Conservation (phyloP, 2,888 invertebrate genomes). For the Prosopocoilus inquinatus region DNA sequence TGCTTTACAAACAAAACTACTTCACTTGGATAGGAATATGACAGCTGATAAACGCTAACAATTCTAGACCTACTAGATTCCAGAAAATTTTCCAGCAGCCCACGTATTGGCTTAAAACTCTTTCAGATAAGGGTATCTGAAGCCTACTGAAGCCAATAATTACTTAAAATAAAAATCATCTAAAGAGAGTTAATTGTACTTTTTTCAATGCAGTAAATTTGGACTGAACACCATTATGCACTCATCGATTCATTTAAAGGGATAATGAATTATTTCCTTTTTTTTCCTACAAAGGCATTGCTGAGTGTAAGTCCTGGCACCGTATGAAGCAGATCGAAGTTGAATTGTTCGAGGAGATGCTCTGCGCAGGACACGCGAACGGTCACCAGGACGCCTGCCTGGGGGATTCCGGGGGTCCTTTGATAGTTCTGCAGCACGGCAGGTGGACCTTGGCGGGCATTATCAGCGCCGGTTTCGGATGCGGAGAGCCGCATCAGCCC, state of each 20-base stretch:
- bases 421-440: slow-evolving; percentile 67
- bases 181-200: no score
- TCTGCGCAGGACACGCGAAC: slow-evolving; percentile 80
- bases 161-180: no score
- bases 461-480: slow-evolving; percentile 83
- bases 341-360: slow-evolving; percentile 74
- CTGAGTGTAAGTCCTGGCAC: slow-evolving; percentile 80
- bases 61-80: no score
- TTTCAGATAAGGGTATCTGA: no score
- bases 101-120: no score
- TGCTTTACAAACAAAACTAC: no score
- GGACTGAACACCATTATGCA: no score
- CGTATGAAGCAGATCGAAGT: slow-evolving; percentile 76
- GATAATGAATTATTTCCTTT: slow-evolving; percentile 4
- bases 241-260: neutral
- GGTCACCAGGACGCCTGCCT: slow-evolving; percentile 81
- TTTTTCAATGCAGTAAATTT: no score
- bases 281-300: slow-evolving; percentile 54
- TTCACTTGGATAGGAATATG: no score
- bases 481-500: slow-evolving; percentile 81
- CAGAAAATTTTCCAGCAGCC: no score
- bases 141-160: no score
- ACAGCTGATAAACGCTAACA: no score
- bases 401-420: slow-evolving; percentile 80
- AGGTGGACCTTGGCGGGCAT: slow-evolving; percentile 78